Base-by-base conservation (phyloP, 2,797 vertebrate genomes). In the Lithobates sylvaticus region DNA sequence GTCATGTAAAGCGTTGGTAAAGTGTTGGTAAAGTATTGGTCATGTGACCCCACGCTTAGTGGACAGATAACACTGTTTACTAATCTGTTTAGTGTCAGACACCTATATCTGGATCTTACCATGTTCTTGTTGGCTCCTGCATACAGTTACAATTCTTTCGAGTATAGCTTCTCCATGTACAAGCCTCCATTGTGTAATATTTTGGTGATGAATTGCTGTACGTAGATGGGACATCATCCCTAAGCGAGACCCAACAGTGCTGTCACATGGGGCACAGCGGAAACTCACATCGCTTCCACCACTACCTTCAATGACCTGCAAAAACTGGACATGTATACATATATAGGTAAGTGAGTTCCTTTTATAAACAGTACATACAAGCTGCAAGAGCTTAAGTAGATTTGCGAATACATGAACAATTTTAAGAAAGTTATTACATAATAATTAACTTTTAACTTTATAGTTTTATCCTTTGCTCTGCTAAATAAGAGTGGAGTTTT, bases 211-310 rank as follows among this genome's bases (percentile, higher is more conserved):
- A 36, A 89, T 88, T 0, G 93, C 88, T 6, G 90, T 79, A 0
- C 90, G 93, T 8, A 93, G 89, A 88, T 94, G 93, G 64, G 91
- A 90, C 68, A 92, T 81, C 90, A 93, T 85, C 0, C 89, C 88
- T 26, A 93, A 83, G 86, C 92, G 90, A 71, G 89, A 92, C 0
- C 89, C 89, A 0, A 89, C 81, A 44, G 90, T 91, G 85, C 80
- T 88, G 1, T 89, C 82, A 64, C 93, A 94, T 65, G 93, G 88
- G 23, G 89, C 88, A 84, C 93, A 94, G 69, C 83, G 91, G 88
- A 92, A 93, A 21, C 89, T 87, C 2, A 89, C 88, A 16, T 89
- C 83, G 18, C 91, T 91, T 32, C 85, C 89, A 0, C 85, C 86
- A 0, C 87, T 39, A 32, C 89, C 89, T 79, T 94, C 92, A 90